These are phyloP conservation scores for Ibycter americanus DNA, from an alignment of 2,797 vertebrate genomes.

Conservation along the genomic window DNA sequence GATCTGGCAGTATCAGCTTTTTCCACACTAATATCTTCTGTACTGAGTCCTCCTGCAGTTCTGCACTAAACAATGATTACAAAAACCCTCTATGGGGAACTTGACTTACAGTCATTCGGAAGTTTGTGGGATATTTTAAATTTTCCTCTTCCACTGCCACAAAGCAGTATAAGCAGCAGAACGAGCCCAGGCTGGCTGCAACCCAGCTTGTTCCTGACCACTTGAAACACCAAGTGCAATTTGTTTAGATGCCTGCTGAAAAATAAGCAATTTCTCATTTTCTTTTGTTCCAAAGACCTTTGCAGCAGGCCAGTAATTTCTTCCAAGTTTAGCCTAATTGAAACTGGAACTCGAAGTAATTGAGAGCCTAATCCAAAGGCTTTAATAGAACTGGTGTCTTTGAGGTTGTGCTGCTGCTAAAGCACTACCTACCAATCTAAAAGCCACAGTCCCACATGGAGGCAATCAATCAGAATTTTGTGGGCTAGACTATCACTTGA, in stretches of 20 bases:
- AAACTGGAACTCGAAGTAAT: background rate
- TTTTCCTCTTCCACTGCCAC: background rate
- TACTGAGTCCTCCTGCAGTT: background rate
- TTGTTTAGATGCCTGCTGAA: slow-evolving; percentile 6
- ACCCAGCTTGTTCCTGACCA: background rate
- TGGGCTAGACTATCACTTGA: background rate
- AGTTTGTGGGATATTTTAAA: background rate
- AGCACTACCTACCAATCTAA: background rate
- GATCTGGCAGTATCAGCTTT: background rate
- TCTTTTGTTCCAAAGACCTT: slow-evolving; percentile 4
- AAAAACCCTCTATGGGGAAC: background rate
- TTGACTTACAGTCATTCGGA: background rate
- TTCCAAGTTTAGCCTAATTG: slow-evolving; percentile 28
- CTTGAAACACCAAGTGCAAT: background rate
- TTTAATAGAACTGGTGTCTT: background rate
- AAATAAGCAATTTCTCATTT: background rate
- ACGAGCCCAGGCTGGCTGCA: background rate
- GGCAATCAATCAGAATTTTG: background rate
- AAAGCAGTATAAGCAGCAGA: background rate
- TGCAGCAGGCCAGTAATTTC: slow-evolving; percentile 5
- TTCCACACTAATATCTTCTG: background rate
- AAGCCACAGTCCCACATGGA: background rate
- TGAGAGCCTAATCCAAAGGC: background rate
- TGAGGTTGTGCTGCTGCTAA: background rate
- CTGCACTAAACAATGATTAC: background rate